Conservation (phyloP, 2,113 vertebrate genomes). For the human (Homo sapiens) region DNA sequence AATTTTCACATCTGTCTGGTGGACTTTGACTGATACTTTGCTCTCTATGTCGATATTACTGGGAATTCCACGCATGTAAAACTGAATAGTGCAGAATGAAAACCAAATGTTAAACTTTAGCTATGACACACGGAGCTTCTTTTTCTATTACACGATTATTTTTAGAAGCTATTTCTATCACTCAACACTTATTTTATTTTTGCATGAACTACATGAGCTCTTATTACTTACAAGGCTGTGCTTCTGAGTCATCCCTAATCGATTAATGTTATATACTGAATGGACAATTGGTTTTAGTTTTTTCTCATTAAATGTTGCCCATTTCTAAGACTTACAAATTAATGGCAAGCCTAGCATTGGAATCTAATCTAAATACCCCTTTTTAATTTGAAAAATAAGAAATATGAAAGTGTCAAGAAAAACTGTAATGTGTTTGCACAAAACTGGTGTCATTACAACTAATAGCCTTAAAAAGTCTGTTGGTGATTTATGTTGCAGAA, state of each 20-base stretch:
- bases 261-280: slow-evolving; percentile 8
- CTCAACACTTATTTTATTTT: slow-evolving; percentile 27
- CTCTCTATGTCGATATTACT: slow-evolving; percentile 46
- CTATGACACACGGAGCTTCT: neutral
- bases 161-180: slow-evolving; percentile 26
- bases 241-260: slow-evolving; percentile 13
- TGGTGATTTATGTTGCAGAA: slow-evolving; percentile 31
- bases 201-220: neutral
- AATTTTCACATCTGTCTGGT: slow-evolving; percentile 78
- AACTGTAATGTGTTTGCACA: neutral
- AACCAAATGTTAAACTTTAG: slow-evolving; percentile 67
- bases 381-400: slow-evolving; percentile 38
- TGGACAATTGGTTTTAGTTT: neutral
- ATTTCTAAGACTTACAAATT: slow-evolving; percentile 1
- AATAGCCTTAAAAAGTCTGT: neutral
- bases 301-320: neutral
- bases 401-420: neutral
- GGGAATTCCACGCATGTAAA: slow-evolving; percentile 69
- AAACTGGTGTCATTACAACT: slow-evolving; percentile 13
- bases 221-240: neutral
- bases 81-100: slow-evolving; percentile 51
- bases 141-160: slow-evolving; percentile 31
- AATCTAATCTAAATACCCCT: neutral
- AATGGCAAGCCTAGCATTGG: neutral
- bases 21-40: slow-evolving; percentile 70